These are phyloP conservation scores for Eulithis testata DNA, from an alignment of 2,888 invertebrate species.

Conservation along the genomic window DNA sequence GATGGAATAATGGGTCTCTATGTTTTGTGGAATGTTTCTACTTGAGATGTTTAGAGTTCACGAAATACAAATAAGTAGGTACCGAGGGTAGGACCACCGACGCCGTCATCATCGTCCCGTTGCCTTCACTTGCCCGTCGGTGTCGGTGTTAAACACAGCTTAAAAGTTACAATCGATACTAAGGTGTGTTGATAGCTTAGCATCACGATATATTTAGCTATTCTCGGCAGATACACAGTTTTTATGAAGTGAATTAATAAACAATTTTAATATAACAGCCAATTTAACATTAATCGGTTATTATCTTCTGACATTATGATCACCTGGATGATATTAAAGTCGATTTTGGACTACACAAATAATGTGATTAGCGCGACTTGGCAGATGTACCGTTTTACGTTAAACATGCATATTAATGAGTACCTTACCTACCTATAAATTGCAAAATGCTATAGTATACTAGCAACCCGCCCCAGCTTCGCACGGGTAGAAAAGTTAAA, in stretches of 20 bases:
- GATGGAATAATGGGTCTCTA: too few relatives aligned
- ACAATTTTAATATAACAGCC: slow-evolving; percentile 45
- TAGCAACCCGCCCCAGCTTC: too few relatives aligned
- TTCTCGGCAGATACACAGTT: slow-evolving; percentile 29
- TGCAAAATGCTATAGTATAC: too few relatives aligned
- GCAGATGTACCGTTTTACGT: background rate
- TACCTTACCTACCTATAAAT: too few relatives aligned
- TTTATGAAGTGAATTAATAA: slow-evolving; percentile 36
- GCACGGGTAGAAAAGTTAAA: too few relatives aligned
- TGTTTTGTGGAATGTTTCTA: too few relatives aligned
- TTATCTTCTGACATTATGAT: slow-evolving; percentile 58
- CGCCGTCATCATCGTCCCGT: too few relatives aligned
- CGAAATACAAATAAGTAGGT: too few relatives aligned
- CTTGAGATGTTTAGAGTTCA: too few relatives aligned
- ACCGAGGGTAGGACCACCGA: too few relatives aligned
- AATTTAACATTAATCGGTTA: slow-evolving; percentile 45
- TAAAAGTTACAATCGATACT: slow-evolving; percentile 9
- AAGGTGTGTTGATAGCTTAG: slow-evolving; percentile 19
- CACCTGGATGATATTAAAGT: slow-evolving; percentile 46
- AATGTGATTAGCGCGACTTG: background rate
- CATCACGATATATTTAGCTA: slow-evolving; percentile 31
- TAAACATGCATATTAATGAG: background rate
- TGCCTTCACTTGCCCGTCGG: background rate
- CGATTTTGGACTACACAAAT: slow-evolving; percentile 27
- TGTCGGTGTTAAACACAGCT: slow-evolving; percentile 3